Conservation (phyloP, 1,140 invertebrate species). For the Meloidogyne hapla region DNA sequence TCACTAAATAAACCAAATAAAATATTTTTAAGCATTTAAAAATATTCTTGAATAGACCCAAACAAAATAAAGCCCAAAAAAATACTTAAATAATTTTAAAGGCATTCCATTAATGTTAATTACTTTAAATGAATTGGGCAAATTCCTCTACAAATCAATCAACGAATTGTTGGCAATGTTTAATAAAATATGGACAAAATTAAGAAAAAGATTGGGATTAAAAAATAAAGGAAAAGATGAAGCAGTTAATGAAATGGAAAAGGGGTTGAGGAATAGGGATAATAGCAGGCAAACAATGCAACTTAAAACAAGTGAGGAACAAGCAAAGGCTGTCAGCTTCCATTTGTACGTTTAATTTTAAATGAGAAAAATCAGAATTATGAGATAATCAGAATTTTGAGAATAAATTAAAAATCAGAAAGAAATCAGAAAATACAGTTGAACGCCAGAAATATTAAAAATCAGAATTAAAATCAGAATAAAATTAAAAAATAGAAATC, state of each 20-base stretch:
- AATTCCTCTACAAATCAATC: slow-evolving; percentile 83
- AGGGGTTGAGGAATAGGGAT: neutral
- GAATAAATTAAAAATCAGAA: no score
- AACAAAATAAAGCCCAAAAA: no score
- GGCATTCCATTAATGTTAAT: slow-evolving; percentile 91
- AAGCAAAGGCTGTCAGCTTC: slow-evolving; percentile 21
- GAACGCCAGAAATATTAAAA: no score
- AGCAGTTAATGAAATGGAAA: slow-evolving; percentile 10
- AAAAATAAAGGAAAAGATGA: slow-evolving; percentile 19
- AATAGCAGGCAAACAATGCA: neutral
- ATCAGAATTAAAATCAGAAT: no score
- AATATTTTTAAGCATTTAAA: no score
- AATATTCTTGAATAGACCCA: slow-evolving; percentile 24
- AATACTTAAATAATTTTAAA: slow-evolving; percentile 76
- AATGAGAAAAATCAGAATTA: neutral
- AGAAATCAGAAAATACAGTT: no score
- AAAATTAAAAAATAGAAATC: no score
- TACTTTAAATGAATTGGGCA: slow-evolving; percentile 89
- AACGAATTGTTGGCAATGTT: slow-evolving; percentile 44
- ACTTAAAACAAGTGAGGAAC: slow-evolving; percentile 9
- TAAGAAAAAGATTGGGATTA: slow-evolving; percentile 18
- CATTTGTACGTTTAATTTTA: neutral
- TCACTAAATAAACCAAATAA: no score
- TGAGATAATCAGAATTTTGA: no score
- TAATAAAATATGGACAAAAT: neutral